Evolutionary conservation across 2,113 vertebrate species (phyloP).

Genomic region (Theropithecus gelada): DNA sequence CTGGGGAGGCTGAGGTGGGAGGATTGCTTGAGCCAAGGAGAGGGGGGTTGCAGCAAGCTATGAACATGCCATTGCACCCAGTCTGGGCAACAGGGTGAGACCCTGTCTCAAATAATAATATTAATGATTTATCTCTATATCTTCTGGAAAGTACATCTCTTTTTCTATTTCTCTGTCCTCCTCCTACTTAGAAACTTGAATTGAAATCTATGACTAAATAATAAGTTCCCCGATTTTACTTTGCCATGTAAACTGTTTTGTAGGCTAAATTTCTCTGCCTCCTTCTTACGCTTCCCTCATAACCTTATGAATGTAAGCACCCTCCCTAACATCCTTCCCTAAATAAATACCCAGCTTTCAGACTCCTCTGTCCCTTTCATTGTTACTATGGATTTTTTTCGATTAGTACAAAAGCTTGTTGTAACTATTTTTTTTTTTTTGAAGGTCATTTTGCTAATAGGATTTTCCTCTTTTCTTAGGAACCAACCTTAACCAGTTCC

Average conservation of each 20-base stretch:
- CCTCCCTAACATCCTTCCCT: background rate
- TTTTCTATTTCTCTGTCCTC: background rate
- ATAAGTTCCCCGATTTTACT: background rate
- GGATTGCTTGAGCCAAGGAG: too few species aligned
- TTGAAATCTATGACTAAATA: constrained; percentile 20
- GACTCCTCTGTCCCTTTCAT: background rate
- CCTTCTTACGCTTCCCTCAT: background rate
- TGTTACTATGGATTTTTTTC: background rate
- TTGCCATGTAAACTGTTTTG: background rate
- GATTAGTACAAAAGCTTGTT: background rate
- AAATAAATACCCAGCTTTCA: background rate
- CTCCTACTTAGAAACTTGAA: background rate
- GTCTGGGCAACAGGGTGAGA: too few species aligned
- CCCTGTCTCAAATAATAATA: too few species aligned
- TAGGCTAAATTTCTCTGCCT: background rate
- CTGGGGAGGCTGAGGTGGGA: too few species aligned
- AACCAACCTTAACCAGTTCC: background rate
- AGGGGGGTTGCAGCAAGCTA: too few species aligned
- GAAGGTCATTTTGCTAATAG: constrained; percentile 41
- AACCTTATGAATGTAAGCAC: background rate
- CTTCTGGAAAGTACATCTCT: background rate
- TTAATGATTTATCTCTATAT: background rate
- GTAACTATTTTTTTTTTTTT: background rate
- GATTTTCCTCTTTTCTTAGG: constrained; percentile 14
- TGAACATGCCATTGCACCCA: too few species aligned